Percentiles rank a stretch among this genome's conserved stretches.
Conservation (phyloP, 2,888 invertebrate genomes). For the Callyntrura guangdongensis region DNA sequence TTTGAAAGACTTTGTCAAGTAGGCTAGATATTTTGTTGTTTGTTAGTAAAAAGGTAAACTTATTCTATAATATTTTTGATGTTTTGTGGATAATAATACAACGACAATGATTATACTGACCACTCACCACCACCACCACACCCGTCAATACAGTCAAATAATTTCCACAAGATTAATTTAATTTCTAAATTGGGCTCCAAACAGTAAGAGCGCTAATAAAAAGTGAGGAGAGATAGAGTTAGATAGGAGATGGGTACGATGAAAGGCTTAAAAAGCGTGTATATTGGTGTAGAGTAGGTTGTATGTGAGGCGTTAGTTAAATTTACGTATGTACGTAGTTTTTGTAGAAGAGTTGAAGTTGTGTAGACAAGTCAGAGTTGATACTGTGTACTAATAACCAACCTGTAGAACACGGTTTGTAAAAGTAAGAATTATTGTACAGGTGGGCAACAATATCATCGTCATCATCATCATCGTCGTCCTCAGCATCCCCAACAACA, state of each 20-base stretch:
- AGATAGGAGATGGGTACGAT: slow-evolving; percentile 20
- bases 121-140: slow-evolving; percentile 36
- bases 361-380: slow-evolving; percentile 78
- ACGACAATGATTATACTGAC: slow-evolving; percentile 6
- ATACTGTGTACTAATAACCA: slow-evolving; percentile 77
- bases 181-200: slow-evolving; percentile 63
- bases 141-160: slow-evolving; percentile 63
- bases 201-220: slow-evolving; percentile 32
- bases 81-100: not conserved
- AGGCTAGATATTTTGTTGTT: not conserved
- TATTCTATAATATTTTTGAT: not conserved
- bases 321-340: slow-evolving; percentile 75
- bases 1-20: slow-evolving; percentile 47
- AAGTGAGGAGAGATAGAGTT: slow-evolving; percentile 30
- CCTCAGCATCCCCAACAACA: slow-evolving; percentile 57
- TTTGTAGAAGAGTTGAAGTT: slow-evolving; percentile 69
- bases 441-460: slow-evolving; percentile 77
- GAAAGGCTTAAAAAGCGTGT: slow-evolving; percentile 60
- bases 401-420: slow-evolving; percentile 78
- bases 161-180: slow-evolving; percentile 47
- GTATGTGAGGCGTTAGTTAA: slow-evolving; percentile 75
- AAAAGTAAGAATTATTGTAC: slow-evolving; percentile 76
- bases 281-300: slow-evolving; percentile 54
- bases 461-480: slow-evolving; percentile 51
- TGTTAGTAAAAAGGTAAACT: slow-evolving; percentile 31